phyloP scores from a whole-genome alignment of 2,113 vertebrate species.

The Cyprinodon tularosa region DNA sequence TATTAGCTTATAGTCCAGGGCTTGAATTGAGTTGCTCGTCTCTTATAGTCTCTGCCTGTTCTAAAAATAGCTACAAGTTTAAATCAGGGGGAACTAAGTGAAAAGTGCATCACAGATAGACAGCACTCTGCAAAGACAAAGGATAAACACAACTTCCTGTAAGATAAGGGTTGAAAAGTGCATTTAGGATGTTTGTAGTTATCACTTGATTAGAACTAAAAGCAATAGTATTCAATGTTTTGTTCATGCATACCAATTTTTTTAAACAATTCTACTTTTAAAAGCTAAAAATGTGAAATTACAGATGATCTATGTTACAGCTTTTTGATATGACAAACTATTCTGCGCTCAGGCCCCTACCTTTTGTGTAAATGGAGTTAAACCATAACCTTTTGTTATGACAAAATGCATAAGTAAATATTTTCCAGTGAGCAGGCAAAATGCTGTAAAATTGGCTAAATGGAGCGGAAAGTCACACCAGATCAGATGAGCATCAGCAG shows the following conservation, averaged over 20 bases:
- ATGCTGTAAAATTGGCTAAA: conserved; percentile 23
- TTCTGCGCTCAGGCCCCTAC: neutral
- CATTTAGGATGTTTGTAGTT: neutral
- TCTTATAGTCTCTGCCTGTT: conserved; percentile 49
- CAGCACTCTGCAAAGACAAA: neutral
- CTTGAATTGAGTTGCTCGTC: conserved; percentile 49
- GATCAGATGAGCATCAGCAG: conserved; percentile 63
- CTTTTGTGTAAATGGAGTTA: neutral
- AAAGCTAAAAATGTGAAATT: neutral
- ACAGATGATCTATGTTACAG: neutral
- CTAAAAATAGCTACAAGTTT: conserved; percentile 27
- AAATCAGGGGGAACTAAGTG: conserved; percentile 8
- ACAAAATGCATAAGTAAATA: neutral
- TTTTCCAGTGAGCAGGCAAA: neutral
- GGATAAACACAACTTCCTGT: conserved; percentile 15
- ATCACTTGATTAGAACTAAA: neutral
- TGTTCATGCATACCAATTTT: neutral
- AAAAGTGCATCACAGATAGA: neutral
- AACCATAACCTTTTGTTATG: neutral
- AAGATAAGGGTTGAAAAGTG: neutral
- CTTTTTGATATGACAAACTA: neutral
- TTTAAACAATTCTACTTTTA: neutral
- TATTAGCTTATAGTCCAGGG: conserved; percentile 62
- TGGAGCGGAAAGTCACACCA: conserved; percentile 13
- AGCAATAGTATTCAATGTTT: neutral